Evolutionary conservation across 2,113 vertebrate genomes (phyloP).

Genomic region (Azemiops feae): DNA sequence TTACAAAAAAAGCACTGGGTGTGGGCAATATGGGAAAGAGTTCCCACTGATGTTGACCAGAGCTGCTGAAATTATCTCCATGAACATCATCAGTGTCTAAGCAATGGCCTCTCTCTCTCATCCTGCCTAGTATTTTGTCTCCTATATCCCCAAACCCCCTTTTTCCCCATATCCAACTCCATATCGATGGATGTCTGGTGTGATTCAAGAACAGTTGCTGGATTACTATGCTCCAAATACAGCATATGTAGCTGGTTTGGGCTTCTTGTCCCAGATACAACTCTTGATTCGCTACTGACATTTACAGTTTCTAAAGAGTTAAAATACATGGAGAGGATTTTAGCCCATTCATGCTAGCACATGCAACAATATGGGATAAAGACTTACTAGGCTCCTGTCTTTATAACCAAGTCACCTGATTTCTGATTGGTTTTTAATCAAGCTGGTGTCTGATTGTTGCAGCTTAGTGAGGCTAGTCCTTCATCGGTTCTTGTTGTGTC

Average conservation of each 20-base stretch:
- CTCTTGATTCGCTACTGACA: neutral
- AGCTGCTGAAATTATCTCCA: neutral
- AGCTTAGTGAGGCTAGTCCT: neutral
- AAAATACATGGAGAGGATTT: neutral
- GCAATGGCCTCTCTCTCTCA: neutral
- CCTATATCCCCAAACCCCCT: neutral
- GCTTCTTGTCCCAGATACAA: neutral
- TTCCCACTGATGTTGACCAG: neutral
- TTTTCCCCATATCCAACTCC: neutral
- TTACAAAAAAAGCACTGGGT: too few species aligned
- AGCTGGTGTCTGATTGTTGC: neutral
- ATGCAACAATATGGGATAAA: neutral
- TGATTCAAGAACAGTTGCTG: neutral
- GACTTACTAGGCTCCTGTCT: neutral
- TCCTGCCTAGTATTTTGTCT: neutral
- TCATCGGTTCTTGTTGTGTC: neutral
- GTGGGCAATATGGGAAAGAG: neutral
- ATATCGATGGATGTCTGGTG: neutral
- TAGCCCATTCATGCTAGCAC: neutral
- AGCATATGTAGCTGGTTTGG: neutral
- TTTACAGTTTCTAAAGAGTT: neutral
- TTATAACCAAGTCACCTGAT: neutral
- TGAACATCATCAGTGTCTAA: neutral
- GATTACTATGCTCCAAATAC: neutral
- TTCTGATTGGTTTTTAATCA: neutral